Base-by-base conservation (phyloP, 2,797 vertebrate genomes). In the Aplochiton taeniatus region DNA sequence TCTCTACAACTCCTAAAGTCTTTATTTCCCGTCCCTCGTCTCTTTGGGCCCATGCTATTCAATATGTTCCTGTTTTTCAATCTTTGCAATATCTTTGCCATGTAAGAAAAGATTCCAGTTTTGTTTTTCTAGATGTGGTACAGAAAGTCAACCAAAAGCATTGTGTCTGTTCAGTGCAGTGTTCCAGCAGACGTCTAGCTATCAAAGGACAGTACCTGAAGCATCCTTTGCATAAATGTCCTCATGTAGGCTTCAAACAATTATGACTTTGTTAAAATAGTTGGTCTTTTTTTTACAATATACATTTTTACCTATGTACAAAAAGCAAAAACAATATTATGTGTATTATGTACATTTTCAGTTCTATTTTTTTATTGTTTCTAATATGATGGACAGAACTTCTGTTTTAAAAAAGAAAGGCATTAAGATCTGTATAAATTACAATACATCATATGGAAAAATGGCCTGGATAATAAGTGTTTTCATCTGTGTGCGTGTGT, bases 271-370 rank as follows among this genome's bases (percentile, higher is more conserved):
- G 63, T 60, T 73, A 52, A 44, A 56, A 72, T 73, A 92, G 90
- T 53, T 80, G 65, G 82, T 82, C 74, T 85, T 68, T 87, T 84
- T 85, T 87, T 85, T 87, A 89, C 83, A 75, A 95, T 92, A 93
- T 92, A 90, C 92, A 93, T 97, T 95, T 96, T 94, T 97, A 95
- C 94, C 91, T 90, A 90, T 91, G 91, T 95, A 87, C 87, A 87
- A 86, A 70, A 88, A 92, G 92, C 91, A 61, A 69, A 92, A 90
- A 61, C 31, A 55, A 55, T 92, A 93, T 78, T 89, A 93, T 91
- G 90, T 94, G 93, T 96, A 95, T 95, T 93, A 95, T 96, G 94
- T 96, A 96, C 93, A 97, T 96, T 95, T 96, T 96, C 94, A 94
- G 95, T 96, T 95, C 88, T 95, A 89, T 93, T 95, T 95, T 95